Base-by-base conservation (phyloP, 2,113 vertebrate species). In the Bombycilla garrulus region DNA sequence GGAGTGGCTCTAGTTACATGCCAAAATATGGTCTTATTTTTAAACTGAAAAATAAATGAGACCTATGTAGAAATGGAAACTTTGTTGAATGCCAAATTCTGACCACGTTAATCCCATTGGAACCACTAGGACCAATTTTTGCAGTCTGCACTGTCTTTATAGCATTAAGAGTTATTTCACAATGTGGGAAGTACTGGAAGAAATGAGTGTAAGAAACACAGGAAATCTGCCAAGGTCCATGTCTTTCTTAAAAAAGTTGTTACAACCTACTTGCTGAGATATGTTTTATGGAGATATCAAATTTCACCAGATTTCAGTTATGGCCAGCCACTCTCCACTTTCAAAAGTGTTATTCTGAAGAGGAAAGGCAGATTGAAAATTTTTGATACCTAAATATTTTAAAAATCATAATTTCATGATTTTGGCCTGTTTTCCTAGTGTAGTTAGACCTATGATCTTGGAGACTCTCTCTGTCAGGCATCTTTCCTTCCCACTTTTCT, bases 21-120 rank as follows among this genome's bases (percentile, higher is more conserved):
- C 89, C 91, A 95, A 91, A 95, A 87, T 88, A 93, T 15, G 51
- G 86, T 81, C 69, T 92, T 95, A 92, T 95, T 94, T 94, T 97
- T 86, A 95, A 94, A 88, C 60, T 74, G 91, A 94, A 88, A 95
- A 96, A 94, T 91, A 96, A 93, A 91, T 91, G 69, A 97, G 94
- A 92, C 89, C 83, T 94, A 56, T 86, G 88, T 84, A 67, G 91
- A 92, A 95, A 94, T 94, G 94, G 91, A 96, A 95, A 95, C 81
- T 93, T 93, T 48, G 20, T 58, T 71, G 62, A 91, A 57, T 91
- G 91, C 95, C 95, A 95, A 77, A 90, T 82, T 87, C 74, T 96
- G 81, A 92, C 94, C 91, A 79, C 2, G 4, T 88, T 91, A 44
- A 58, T 96, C 95, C 94, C 87, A n/a, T 20, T 91, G 87, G 81